phyloP scores from a whole-genome alignment of 2,113 vertebrate genomes.

The Tinamus guttatus region DNA sequence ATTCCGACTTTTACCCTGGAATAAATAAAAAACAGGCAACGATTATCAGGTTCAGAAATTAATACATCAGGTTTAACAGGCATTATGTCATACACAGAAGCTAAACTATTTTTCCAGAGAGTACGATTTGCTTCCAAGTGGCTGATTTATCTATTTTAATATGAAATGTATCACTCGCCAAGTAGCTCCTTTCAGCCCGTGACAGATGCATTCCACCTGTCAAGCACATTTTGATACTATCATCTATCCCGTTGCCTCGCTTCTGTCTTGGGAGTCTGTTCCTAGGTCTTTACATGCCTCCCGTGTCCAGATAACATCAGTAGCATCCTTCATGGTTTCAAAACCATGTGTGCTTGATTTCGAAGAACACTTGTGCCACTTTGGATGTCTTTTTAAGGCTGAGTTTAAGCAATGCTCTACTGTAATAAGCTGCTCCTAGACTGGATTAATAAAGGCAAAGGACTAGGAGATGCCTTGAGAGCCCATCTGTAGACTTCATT shows the following conservation, averaged over 20 bases:
- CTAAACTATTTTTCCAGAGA: conserved; percentile 10
- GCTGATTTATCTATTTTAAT: conserved; percentile 36
- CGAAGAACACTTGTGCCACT: neutral
- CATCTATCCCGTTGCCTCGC: neutral
- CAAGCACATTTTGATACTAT: conserved; percentile 5
- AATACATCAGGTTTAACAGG: conserved; percentile 33
- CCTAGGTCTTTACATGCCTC: conserved; percentile 10
- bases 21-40: conserved; percentile 17
- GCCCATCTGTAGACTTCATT: neutral
- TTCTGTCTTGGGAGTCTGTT: conserved; percentile 17
- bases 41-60: conserved; percentile 36
- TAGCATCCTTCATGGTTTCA: neutral
- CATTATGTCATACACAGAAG: conserved; percentile 13
- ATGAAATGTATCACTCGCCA: conserved; percentile 25
- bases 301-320: neutral
- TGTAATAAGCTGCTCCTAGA: neutral
- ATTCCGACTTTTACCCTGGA: conserved; percentile 31
- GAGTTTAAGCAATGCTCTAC: neutral
- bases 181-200: neutral
- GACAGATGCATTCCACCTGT: neutral
- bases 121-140: neutral
- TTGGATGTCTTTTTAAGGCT: neutral
- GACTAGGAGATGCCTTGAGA: neutral
- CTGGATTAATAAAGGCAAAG: neutral
- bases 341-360: neutral